Conservation (phyloP, 2,888 invertebrate genomes). For the Xestobium rufovillosum region DNA sequence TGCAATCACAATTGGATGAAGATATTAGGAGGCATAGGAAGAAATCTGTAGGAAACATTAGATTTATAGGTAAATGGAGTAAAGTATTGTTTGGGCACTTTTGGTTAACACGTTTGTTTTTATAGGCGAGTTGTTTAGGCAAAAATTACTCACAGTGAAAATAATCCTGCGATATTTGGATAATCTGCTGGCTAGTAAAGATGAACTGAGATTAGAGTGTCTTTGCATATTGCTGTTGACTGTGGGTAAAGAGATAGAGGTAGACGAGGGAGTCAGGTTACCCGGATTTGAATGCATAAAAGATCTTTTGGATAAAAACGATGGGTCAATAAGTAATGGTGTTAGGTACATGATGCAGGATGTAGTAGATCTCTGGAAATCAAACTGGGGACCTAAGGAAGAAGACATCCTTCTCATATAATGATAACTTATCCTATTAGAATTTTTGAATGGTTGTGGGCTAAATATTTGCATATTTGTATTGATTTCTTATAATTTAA, state of each 20-base stretch:
- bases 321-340: conserved; percentile 52
- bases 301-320: conserved; percentile 59
- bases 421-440: no score
- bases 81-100: no score
- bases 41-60: conserved; percentile 83
- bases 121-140: conserved; percentile 85
- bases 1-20: conserved; percentile 61
- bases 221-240: conserved; percentile 87
- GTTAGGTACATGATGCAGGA: conserved; percentile 51
- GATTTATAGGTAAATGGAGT: conserved; percentile 49
- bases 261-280: conserved; percentile 45
- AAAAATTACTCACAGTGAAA: conserved; percentile 77
- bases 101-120: no score
- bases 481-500: no score
- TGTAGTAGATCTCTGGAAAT: conserved; percentile 77
- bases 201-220: conserved; percentile 90
- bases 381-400: conserved; percentile 68
- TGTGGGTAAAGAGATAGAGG: conserved; percentile 77
- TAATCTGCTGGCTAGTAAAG: conserved; percentile 63
- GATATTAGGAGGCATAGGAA: conserved; percentile 69
- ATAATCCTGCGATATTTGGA: conserved; percentile 84
- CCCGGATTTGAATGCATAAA: conserved; percentile 60
- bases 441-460: no score
- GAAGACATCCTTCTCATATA: neutral
- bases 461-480: no score